phyloP scores from a whole-genome alignment of 2,113 vertebrate genomes.

The Camelus bactrianus region DNA sequence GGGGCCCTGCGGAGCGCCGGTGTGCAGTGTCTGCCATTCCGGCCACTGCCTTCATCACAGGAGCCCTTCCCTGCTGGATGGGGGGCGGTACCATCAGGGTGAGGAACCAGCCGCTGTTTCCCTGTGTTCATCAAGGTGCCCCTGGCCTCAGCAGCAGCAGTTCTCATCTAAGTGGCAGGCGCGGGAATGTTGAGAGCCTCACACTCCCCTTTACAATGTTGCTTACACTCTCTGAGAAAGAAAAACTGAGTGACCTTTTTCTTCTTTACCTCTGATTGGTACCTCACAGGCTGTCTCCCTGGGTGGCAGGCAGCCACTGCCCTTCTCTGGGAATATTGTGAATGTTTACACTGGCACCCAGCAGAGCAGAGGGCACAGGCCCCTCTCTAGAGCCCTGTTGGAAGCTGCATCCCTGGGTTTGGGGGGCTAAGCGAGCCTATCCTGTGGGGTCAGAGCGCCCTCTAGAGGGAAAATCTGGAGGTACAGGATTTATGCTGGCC shows the following conservation, averaged over 20 bases:
- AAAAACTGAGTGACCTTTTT: background rate
- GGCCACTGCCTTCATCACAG: background rate
- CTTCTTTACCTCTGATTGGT: background rate
- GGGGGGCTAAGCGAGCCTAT: background rate
- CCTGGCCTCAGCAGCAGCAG: background rate
- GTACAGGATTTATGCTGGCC: accelerated
- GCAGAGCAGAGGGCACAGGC: accelerated
- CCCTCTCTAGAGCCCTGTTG: accelerated
- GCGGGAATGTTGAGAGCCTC: background rate
- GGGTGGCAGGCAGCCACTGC: background rate
- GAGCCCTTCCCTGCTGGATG: background rate
- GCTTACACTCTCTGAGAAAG: background rate
- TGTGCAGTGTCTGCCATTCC: background rate
- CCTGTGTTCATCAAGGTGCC: background rate
- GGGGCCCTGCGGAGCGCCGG: background rate
- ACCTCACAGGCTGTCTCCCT: background rate
- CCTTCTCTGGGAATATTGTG: background rate
- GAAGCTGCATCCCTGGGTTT: background rate
- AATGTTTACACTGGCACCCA: slow-evolving; percentile 1
- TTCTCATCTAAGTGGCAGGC: background rate
- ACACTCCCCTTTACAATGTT: background rate
- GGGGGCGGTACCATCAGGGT: background rate
- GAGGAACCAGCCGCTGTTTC: background rate
- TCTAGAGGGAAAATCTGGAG: background rate
- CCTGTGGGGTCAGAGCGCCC: background rate